A percentile compares a stretch with the other conserved stretches of the same genome.
phyloP scores from a whole-genome alignment of 2,113 vertebrate genomes.

The Pygathrix nemaeus region DNA sequence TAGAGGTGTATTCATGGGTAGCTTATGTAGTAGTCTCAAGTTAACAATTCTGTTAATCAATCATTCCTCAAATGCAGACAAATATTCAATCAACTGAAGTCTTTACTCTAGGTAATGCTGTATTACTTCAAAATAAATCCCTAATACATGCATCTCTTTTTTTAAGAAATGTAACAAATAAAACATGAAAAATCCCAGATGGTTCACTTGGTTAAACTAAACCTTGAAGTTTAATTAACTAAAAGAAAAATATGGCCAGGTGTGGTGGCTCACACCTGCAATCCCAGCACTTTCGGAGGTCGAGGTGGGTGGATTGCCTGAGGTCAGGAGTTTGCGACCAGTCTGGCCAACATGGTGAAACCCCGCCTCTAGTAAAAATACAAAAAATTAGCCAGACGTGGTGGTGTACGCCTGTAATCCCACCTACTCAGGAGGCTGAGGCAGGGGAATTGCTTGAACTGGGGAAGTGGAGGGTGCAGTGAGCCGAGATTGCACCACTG shows the following conservation, averaged over 20 bases:
- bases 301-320: too few relatives aligned
- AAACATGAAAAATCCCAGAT: conserved; percentile 22
- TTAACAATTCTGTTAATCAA: background rate
- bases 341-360: too few relatives aligned
- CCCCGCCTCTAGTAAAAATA: too few relatives aligned
- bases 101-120: background rate
- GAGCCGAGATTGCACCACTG: too few relatives aligned
- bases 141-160: background rate
- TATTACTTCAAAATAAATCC: conserved; percentile 3
- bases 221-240: background rate
- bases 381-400: too few relatives aligned
- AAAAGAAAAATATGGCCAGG: background rate
- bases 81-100: background rate
- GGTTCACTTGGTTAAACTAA: background rate
- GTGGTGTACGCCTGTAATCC: too few relatives aligned
- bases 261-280: too few relatives aligned
- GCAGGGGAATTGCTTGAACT: too few relatives aligned
- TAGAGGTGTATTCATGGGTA: background rate
- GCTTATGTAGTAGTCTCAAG: background rate
- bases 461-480: too few relatives aligned
- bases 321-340: too few relatives aligned
- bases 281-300: too few relatives aligned
- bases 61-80: background rate
- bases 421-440: too few relatives aligned
- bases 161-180: background rate